Evolutionary conservation across 2,113 vertebrate species (phyloP).

Genomic region (Rhadina sibilatrix): DNA sequence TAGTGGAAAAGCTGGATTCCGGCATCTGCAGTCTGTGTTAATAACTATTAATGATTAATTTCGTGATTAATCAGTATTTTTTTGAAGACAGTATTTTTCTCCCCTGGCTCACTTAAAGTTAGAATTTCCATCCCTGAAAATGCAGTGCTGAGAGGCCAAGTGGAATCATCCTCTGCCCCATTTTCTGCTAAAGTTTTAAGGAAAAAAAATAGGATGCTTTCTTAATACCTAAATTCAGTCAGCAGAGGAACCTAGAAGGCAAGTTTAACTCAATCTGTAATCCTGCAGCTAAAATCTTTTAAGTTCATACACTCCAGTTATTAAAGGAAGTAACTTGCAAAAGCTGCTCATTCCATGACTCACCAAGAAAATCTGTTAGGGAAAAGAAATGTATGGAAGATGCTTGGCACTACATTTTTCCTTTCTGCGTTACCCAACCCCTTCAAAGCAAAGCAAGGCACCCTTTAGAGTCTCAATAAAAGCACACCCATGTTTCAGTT

Average conservation of each 20-base stretch:
- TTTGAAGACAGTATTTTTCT: background rate
- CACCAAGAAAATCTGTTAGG: background rate
- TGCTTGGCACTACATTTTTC: background rate
- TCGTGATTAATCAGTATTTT: background rate
- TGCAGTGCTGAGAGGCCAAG: background rate
- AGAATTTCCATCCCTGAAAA: background rate
- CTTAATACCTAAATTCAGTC: background rate
- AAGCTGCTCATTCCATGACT: background rate
- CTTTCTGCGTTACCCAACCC: background rate
- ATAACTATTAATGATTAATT: background rate
- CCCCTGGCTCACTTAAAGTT: rapidly evolving
- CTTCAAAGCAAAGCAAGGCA: background rate
- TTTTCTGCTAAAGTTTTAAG: background rate
- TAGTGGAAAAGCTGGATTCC: background rate
- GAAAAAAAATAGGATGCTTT: background rate
- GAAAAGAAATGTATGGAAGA: background rate
- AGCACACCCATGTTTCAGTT: background rate
- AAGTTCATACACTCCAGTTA: background rate
- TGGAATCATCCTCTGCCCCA: background rate
- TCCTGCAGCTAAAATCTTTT: background rate
- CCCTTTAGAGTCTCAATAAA: background rate
- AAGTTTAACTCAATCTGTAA: background rate
- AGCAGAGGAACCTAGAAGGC: background rate
- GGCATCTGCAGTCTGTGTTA: background rate
- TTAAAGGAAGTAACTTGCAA: background rate